Evolutionary conservation across 2,888 invertebrate species (phyloP), one percentile per base, ranked within the genome.

Genomic region (Agriotes lineatus): DNA sequence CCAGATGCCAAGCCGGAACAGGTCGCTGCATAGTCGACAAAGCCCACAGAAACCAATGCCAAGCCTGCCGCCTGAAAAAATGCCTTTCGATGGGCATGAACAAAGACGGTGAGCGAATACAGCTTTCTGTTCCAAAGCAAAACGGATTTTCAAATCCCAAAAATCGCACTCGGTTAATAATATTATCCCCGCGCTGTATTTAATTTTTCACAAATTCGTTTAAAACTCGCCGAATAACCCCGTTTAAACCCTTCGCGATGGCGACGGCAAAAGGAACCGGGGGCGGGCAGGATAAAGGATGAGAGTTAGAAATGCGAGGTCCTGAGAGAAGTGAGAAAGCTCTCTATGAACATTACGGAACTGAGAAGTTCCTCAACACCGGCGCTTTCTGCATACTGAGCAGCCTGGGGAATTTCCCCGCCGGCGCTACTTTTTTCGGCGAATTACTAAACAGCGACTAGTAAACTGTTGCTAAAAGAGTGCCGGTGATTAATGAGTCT

Each of bases 41-140:
- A 84, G 97, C 99, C 0, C 99, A 99, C 84, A 88, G 99, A 74
- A 99, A 99, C 86, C 99, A 99, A 83, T 99, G 99, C 83, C 99
- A 99, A 84, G 99, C 99, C 0, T 99, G 99, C 84, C 89, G 99
- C 48, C 89, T 99, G 75, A 98, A 97, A 88, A 99, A 99, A 86
- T 99, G 99, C 84, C 90, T 99, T 75, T 91, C 94, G 74, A 97
- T 97, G 96, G 99, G 99, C 71, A 99, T 99, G 99, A 99, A 99
- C 86, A 99, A 99, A 88, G 99, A 99, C 86, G 99, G 99, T 99
- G 86, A 92, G 95, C 87, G n/a, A 19, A 19, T 6, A 20, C 18
- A 45, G 1, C 12, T 10, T 14, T 4, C 10, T 39, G 4, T 25
- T 25, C 7, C 7, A 25, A 25, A 25, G 7, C 7, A 25, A 25